Base-by-base conservation (phyloP, 2,113 vertebrate species). In the Seriola aureovittata region DNA sequence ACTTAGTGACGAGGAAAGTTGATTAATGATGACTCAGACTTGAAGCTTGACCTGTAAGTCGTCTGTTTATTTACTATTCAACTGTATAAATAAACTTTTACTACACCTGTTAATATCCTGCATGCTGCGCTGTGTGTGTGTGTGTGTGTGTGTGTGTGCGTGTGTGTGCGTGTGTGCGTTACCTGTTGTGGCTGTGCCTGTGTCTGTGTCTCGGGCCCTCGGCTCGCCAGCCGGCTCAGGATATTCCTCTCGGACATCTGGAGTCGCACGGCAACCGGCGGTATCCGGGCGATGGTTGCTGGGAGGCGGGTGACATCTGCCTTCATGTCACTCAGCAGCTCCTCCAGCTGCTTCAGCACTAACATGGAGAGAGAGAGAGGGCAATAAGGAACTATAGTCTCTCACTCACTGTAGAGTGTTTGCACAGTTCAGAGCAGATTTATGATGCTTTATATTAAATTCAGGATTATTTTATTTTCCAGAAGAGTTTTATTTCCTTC, bases 171-270 rank as follows among this genome's bases (percentile, higher is more conserved):
- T 2, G 23, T 4, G 46, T 0, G n/a, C 0, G 4, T 4, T 21
- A 89, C 97, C 97, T 98, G 97, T 80, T 97, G 97, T 42, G 96
- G 95, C 68, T 97, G 95, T 78, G 96, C 93, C 81, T 97, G 97
- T 70, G 97, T 95, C 74, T 99, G 97, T 74, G 97, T 95, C 77
- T 99, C 98, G 0, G 96, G 97, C 34, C 96, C 97, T 91, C 98
- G 94, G 93, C 97, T 99, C 77, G 98, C 98, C 94, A 98, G 92
- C 58, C 97, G 96, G 88, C 97, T 99, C 80, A 99, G 96, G 91
- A 99, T 99, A 94, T 98, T 99, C 77, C 98, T 96, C 93, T 99
- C 98, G 0, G 98, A 99, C 98, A 99, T 99, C 93, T 99, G 97
- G 71, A 99, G 95, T 62, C 97, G 95, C 82, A 98, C 97, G 1